Conservation (phyloP, 2,113 vertebrate genomes). For the Calyptomena viridis region DNA sequence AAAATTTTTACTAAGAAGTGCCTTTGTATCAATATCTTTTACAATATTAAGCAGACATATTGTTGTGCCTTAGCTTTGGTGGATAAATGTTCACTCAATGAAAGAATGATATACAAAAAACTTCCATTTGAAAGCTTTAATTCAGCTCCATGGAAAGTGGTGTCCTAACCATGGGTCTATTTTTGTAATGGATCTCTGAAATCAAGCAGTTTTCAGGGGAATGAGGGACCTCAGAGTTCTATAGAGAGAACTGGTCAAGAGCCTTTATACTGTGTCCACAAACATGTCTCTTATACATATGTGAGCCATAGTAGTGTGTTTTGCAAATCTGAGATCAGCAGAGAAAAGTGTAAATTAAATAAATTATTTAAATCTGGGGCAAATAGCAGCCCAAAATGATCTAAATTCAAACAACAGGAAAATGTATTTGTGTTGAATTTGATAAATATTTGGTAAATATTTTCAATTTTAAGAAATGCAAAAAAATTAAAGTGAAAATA, state of each 20-base stretch:
- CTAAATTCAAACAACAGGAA: neutral
- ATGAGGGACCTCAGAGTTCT: neutral
- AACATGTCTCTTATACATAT: neutral
- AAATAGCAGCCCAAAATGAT: neutral
- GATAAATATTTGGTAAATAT: neutral
- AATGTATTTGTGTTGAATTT: neutral
- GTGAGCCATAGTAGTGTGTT: neutral
- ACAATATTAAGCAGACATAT: neutral
- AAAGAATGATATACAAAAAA: constrained; percentile 4
- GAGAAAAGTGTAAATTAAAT: neutral
- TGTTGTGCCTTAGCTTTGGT: neutral
- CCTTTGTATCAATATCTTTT: neutral
- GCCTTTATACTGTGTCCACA: neutral
- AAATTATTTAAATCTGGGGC: neutral
- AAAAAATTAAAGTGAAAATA: neutral
- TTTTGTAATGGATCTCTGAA: neutral
- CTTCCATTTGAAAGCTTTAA: neutral
- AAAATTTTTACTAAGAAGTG: neutral
- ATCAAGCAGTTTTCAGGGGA: neutral
- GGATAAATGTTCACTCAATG: neutral
- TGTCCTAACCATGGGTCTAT: neutral
- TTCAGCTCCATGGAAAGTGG: neutral
- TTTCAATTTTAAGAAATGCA: neutral
- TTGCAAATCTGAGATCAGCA: neutral
- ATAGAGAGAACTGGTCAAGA: fast-evolving